phyloP scores from a whole-genome alignment of 2,888 invertebrate species.

The Agonopterix heracliana region DNA sequence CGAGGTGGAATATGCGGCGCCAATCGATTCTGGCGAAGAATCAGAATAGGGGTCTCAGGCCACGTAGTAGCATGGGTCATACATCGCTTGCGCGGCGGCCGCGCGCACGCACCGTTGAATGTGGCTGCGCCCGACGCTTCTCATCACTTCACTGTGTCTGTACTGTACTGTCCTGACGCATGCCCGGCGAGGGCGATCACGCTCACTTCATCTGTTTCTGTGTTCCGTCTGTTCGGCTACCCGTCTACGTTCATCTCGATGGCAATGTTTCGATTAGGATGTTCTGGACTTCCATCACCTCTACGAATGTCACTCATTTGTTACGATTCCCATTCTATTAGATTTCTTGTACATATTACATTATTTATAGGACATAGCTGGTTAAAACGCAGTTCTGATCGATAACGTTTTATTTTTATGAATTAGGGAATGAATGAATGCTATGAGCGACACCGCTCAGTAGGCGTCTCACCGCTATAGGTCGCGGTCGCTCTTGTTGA shows the following conservation, averaged over 20 bases:
- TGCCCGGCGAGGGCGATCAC: constrained; percentile 74
- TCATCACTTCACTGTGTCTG: constrained; percentile 75
- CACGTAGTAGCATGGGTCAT: constrained; percentile 73
- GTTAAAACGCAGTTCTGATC: constrained; percentile 32
- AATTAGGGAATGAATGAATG: constrained; percentile 40
- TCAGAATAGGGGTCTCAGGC: constrained; percentile 34
- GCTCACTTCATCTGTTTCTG: constrained; percentile 75
- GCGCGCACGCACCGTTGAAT: constrained; percentile 73
- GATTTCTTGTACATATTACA: constrained; percentile 66
- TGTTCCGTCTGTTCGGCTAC: constrained; percentile 70
- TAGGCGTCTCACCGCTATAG: constrained; percentile 27
- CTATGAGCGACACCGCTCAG: constrained; percentile 18
- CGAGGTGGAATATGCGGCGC: constrained; percentile 15
- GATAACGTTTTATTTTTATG: constrained; percentile 36
- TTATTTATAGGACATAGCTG: constrained; percentile 59
- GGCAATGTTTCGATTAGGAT: constrained; percentile 66
- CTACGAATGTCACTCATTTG: constrained; percentile 67
- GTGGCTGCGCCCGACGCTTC: constrained; percentile 76
- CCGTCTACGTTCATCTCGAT: constrained; percentile 68
- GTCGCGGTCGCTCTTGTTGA: constrained; percentile 47
- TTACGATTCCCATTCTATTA: constrained; percentile 71
- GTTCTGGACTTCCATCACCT: constrained; percentile 63
- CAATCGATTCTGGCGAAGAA: constrained; percentile 16
- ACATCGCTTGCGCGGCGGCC: constrained; percentile 74
- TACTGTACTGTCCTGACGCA: constrained; percentile 74